Base-by-base conservation (phyloP, 2,888 invertebrate genomes). In the Dryadula phaetusa region DNA sequence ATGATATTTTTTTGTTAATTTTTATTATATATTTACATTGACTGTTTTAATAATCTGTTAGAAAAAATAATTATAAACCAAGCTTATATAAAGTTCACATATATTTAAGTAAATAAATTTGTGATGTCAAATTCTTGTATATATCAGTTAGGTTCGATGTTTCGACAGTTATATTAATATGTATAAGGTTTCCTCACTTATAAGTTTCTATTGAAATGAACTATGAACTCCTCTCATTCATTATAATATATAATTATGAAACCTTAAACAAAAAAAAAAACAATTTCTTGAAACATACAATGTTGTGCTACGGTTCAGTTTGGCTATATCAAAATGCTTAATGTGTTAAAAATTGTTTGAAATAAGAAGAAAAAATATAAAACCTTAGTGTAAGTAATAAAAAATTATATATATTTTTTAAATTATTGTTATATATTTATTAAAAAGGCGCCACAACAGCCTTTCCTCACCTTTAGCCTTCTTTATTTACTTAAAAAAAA, bases 1-100 rank as follows among this genome's bases (percentile, higher is more conserved):
- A 75, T 79, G 80, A 77, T 78, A 79, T 79, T 76, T 75, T 73
- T 64, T 75, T 72, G 76, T 82, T 81, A 81, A 73, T 77, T 79
- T 72, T 80, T 77, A n/a, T n/a, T n/a, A 71, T 64, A 78, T 87
- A 87, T 87, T 84, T 87, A 87, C 87, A 87, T 71, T 77, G 78
- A 79, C 77, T 74, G 73, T 79, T 65, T n/a, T 72, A 69, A 68
- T 76, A 76, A 58, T 66, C 46, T 66, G 66, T 67, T 66, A 71
- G 44, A 66, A 69, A 70, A 69, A 71, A 71, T 62, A 69, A 44
- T 42, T 62, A 58, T 52, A 44, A 49, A 65, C 58, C 49, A 37
- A 60, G 28, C 28, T 64, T 18, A 64, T 47, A 18, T 34, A 64
- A 28, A 18, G 10, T 16, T 40, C 56, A 56, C 58, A 25, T 44